phyloP scores from a whole-genome alignment of 1,140 invertebrate species.

The Yoshiicerus persimilis region DNA sequence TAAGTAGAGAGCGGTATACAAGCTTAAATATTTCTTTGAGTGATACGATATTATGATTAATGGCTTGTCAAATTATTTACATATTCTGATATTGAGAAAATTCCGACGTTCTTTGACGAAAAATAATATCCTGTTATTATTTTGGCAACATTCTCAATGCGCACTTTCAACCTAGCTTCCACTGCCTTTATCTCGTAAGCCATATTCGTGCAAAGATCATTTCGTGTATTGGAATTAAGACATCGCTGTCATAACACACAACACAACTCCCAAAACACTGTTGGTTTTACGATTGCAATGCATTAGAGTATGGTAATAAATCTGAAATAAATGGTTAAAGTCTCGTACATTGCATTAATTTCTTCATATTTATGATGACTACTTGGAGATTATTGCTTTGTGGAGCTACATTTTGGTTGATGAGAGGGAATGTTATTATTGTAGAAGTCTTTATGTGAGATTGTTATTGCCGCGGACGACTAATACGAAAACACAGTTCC shows the following conservation, averaged over 20 bases:
- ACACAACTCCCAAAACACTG: too few relatives aligned
- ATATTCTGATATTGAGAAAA: not conserved
- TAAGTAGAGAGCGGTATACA: not conserved
- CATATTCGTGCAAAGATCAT: not conserved
- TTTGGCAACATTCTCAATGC: too few relatives aligned
- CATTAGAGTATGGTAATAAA: not conserved
- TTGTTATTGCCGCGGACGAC: not conserved
- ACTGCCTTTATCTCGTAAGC: not conserved
- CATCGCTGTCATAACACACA: not conserved
- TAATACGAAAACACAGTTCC: not conserved
- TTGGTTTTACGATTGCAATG: not conserved
- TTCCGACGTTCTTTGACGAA: not conserved
- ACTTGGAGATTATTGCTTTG: not conserved
- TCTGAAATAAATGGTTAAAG: not conserved
- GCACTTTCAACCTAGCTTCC: not conserved
- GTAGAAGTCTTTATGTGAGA: not conserved
- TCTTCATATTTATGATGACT: not conserved
- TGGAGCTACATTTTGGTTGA: not conserved
- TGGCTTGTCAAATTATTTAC: not conserved
- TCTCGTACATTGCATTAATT: not conserved
- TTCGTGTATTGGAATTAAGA: not conserved
- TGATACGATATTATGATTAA: not conserved
- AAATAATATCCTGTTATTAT: not conserved
- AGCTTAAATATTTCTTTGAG: not conserved
- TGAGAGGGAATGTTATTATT: not conserved